These are phyloP conservation scores for Desmophyllum pertusum DNA, from an alignment of 92 coral and sea anemone genomes.

Conservation along the genomic window DNA sequence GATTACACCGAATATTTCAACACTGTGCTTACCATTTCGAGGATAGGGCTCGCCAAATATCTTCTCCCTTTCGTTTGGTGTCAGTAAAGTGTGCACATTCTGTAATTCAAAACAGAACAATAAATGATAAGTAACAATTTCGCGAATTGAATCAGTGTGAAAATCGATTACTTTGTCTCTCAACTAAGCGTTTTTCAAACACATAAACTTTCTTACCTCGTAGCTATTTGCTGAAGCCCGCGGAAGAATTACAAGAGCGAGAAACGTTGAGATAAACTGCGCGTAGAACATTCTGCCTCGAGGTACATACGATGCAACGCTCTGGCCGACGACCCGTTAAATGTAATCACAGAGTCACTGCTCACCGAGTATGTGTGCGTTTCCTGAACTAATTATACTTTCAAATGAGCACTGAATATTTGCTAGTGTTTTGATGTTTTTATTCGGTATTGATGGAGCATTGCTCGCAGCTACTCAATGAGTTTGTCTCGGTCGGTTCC, in stretches of 20 bases:
- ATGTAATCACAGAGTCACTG: background rate
- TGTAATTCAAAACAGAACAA: slow-evolving; percentile 14
- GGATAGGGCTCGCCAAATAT: slow-evolving; percentile 33
- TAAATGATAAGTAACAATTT: slow-evolving; percentile 7
- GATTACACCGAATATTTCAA: background rate
- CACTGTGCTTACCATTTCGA: slow-evolving; percentile 16
- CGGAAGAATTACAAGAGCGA: slow-evolving; percentile 26
- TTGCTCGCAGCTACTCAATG: slow-evolving; percentile 24
- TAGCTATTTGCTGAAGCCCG: slow-evolving; percentile 26
- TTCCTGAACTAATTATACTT: slow-evolving; percentile 40
- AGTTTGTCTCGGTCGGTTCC: slow-evolving; percentile 48
- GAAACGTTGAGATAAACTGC: background rate
- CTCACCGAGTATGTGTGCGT: background rate
- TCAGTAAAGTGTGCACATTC: slow-evolving; percentile 37
- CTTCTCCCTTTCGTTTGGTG: slow-evolving; percentile 37
- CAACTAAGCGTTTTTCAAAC: background rate
- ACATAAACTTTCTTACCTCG: slow-evolving; percentile 1
- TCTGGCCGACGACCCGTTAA: slow-evolving; percentile 9
- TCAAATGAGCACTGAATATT: slow-evolving; percentile 24
- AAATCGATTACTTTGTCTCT: slow-evolving; percentile 13
- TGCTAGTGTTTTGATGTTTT: slow-evolving; percentile 13
- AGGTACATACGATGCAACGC: background rate
- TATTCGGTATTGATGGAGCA: slow-evolving; percentile 25
- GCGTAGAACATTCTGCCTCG: slow-evolving; percentile 18
- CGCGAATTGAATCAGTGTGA: slow-evolving; percentile 3